phyloP scores from a whole-genome alignment of 2,888 invertebrate genomes.

The Brachypalpus laphriformis region DNA sequence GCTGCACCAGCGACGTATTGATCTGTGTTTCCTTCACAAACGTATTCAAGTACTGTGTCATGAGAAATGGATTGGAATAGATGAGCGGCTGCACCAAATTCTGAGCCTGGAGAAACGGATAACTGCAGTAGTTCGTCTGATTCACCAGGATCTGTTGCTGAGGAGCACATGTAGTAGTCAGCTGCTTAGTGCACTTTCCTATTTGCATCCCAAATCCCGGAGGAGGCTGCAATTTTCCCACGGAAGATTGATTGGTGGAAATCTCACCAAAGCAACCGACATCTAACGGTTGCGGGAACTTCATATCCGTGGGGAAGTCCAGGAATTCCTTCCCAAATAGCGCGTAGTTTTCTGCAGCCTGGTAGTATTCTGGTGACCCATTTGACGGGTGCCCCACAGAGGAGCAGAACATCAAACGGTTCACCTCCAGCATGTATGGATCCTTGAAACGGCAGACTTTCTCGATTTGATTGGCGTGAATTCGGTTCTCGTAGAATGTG shows the following conservation, averaged over 20 bases:
- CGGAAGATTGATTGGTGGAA: neutral
- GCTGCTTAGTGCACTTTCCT: conserved; percentile 26
- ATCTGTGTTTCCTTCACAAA: conserved; percentile 76
- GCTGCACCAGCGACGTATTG: conserved; percentile 52
- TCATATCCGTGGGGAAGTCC: conserved; percentile 76
- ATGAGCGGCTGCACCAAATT: conserved; percentile 72
- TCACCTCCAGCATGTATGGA: conserved; percentile 77
- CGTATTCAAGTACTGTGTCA: conserved; percentile 76
- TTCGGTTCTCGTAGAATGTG: neutral
- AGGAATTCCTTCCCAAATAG: conserved; percentile 77
- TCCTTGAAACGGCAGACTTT: conserved; percentile 61
- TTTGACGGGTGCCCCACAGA: conserved; percentile 76
- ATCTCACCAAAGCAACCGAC: conserved; percentile 26
- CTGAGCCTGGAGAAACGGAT: conserved; percentile 46
- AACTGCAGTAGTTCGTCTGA: conserved; percentile 47
- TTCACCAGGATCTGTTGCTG: conserved; percentile 55
- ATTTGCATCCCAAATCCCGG: conserved; percentile 27
- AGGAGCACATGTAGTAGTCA: neutral
- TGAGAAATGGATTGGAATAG: conserved; percentile 76
- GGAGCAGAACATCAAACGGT: conserved; percentile 77
- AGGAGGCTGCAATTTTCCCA: neutral
- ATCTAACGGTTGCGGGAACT: conserved; percentile 33
- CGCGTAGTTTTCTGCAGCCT: conserved; percentile 80
- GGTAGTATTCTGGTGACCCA: conserved; percentile 77
- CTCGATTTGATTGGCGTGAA: conserved; percentile 22